Evolutionary conservation across 1,140 invertebrate species (phyloP).

Genomic region (Drosophila melanica): DNA sequence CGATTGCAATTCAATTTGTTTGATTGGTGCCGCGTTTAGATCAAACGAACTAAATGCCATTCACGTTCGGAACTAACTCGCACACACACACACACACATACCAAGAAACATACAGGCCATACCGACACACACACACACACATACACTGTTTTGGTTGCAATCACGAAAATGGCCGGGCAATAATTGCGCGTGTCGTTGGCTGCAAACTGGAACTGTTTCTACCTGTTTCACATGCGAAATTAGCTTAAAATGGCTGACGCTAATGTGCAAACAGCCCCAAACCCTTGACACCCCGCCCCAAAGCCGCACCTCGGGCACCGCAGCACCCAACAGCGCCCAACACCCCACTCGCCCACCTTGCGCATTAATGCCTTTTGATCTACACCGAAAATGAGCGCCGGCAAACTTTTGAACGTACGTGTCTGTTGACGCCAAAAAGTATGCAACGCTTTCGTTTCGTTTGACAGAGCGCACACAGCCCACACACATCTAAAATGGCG

Average conservation of each 20-base stretch:
- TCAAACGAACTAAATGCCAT: slow-evolving; percentile 73
- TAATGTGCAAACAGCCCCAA: slow-evolving; percentile 63
- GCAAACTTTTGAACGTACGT: slow-evolving; percentile 58
- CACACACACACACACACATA: slow-evolving; percentile 9
- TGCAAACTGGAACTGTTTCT: slow-evolving; percentile 68
- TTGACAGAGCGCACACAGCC: not conserved
- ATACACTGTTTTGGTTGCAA: slow-evolving; percentile 25
- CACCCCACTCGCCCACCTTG: slow-evolving; percentile 2
- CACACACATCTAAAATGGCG: slow-evolving; percentile 4
- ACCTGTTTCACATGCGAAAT: slow-evolving; percentile 79
- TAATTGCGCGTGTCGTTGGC: slow-evolving; percentile 80
- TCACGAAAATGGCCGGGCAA: slow-evolving; percentile 73
- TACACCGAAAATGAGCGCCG: slow-evolving; percentile 36
- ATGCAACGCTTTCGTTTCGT: slow-evolving; percentile 46
- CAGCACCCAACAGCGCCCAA: not conserved
- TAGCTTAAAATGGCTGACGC: slow-evolving; percentile 69
- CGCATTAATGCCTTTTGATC: slow-evolving; percentile 74
- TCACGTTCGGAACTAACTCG: slow-evolving; percentile 56
- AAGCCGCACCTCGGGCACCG: not conserved
- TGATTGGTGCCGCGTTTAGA: slow-evolving; percentile 67
- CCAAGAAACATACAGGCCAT: slow-evolving; percentile 7
- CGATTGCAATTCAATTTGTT: slow-evolving; percentile 79
- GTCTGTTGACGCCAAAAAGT: slow-evolving; percentile 38
- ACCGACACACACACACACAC: slow-evolving; percentile 14
- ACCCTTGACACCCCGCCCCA: slow-evolving; percentile 9